Percentiles rank a stretch among this genome's conserved stretches.
These are phyloP conservation scores for Synanthedon myopaeformis DNA, from an alignment of 2,888 invertebrate genomes.

Conservation along the genomic window DNA sequence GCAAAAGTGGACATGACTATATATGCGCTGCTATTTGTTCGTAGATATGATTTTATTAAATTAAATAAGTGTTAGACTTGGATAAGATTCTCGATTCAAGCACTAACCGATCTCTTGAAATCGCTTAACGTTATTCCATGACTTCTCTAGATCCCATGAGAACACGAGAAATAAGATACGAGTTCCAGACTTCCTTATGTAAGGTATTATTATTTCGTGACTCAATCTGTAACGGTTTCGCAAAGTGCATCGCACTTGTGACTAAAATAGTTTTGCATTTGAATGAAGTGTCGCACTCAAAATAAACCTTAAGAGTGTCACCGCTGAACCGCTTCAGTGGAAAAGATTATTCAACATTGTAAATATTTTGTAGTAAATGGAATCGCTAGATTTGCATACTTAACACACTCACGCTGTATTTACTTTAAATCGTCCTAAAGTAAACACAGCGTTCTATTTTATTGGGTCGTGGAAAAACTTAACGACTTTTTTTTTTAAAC, in stretches of 20 bases:
- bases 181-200: background rate
- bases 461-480: background rate
- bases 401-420: background rate
- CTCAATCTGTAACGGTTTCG: constrained; percentile 20
- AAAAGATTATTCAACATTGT: background rate
- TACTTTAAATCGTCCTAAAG: background rate
- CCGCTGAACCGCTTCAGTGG: background rate
- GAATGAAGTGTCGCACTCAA: constrained; percentile 19
- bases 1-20: too few species aligned
- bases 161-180: too few species aligned
- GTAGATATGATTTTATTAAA: too few species aligned
- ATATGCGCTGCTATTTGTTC: too few species aligned
- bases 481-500: too few species aligned
- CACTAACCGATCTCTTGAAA: too few species aligned
- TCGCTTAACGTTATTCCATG: too few species aligned
- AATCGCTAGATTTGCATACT: background rate
- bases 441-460: background rate
- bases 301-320: constrained; percentile 17
- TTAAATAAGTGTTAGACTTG: too few species aligned
- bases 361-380: background rate
- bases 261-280: constrained; percentile 33
- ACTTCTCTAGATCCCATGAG: too few species aligned
- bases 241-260: constrained; percentile 49
- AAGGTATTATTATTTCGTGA: constrained; percentile 6
- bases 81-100: too few species aligned